Percentiles rank a stretch among this genome's conserved stretches.
Evolutionary conservation across 1,140 invertebrate species (phyloP).

Genomic region (Zaprionus taronus): DNA sequence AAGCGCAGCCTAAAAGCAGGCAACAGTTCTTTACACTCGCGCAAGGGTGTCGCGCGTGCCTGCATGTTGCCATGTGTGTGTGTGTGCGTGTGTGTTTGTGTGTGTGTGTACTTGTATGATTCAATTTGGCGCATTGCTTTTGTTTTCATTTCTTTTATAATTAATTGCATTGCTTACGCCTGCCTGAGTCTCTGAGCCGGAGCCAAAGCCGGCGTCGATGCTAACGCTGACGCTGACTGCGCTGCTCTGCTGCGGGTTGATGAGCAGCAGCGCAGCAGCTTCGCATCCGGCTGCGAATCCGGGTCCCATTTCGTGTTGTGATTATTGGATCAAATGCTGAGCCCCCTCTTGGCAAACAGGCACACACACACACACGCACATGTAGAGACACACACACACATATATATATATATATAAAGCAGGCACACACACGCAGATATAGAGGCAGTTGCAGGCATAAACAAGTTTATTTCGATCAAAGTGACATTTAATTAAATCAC

Average conservation of each 20-base stretch:
- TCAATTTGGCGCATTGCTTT: conserved; percentile 74
- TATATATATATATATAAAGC: neutral
- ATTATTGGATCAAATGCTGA: conserved; percentile 63
- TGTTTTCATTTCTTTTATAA: conserved; percentile 80
- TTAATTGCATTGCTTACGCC: conserved; percentile 80
- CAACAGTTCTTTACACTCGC: conserved; percentile 69
- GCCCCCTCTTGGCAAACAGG: conserved; percentile 7
- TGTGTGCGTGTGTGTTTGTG: conserved; percentile 10
- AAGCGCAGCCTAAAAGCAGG: conserved; percentile 70
- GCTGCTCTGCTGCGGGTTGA: conserved; percentile 24
- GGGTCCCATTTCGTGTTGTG: conserved; percentile 47
- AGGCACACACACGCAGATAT: conserved; percentile 7
- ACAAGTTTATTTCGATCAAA: conserved; percentile 71
- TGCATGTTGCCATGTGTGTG: conserved; percentile 18
- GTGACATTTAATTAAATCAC: conserved; percentile 77
- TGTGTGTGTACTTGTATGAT: conserved; percentile 39
- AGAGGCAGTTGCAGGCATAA: conserved; percentile 24
- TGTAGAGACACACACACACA: conserved; percentile 11
- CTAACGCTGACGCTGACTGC: neutral
- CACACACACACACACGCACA: conserved; percentile 22
- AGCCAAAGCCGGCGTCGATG: conserved; percentile 11
- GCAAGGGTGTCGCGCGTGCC: conserved; percentile 1
- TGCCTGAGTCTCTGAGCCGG: conserved; percentile 56
- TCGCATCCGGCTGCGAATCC: conserved; percentile 8
- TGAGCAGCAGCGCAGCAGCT: conserved; percentile 6